phyloP scores from a whole-genome alignment of 2,113 vertebrate genomes.

The Peromyscus californicus region DNA sequence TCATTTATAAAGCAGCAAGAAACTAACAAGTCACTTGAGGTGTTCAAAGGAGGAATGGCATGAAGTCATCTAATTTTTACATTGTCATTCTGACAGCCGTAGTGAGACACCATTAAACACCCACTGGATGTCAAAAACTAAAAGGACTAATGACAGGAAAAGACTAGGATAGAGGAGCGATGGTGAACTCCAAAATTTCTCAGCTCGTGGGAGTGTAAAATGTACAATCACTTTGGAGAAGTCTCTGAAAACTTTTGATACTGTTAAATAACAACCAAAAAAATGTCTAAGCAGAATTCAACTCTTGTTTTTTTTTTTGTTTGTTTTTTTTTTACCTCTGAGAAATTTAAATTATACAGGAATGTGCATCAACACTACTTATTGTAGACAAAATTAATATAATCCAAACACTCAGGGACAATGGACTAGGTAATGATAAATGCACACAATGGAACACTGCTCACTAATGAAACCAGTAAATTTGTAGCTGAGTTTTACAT shows the following conservation, averaged over 20 bases:
- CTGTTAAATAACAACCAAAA: neutral
- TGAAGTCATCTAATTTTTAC: constrained; percentile 44
- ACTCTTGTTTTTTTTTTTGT: neutral
- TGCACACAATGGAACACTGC: neutral
- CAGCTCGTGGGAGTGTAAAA: neutral
- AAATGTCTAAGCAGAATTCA: neutral
- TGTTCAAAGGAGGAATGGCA: neutral
- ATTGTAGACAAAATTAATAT: neutral
- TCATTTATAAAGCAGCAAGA: neutral
- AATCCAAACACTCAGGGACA: neutral
- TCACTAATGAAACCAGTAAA: neutral
- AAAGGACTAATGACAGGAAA: constrained; percentile 43
- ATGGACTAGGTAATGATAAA: neutral
- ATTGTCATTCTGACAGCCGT: constrained; percentile 51
- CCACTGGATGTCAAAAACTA: constrained; percentile 56
- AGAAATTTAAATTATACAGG: neutral
- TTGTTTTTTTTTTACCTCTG: neutral
- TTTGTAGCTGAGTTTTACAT: neutral
- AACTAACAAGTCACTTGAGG: neutral
- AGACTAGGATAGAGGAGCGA: neutral
- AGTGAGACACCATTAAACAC: constrained; percentile 46
- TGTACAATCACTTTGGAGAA: neutral
- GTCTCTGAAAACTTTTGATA: neutral
- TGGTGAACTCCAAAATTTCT: neutral
- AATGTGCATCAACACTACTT: neutral